Evolutionary conservation across 2,888 invertebrate genomes (phyloP), one percentile per base, ranked within the genome.

Genomic region (Cephus sareptanus): DNA sequence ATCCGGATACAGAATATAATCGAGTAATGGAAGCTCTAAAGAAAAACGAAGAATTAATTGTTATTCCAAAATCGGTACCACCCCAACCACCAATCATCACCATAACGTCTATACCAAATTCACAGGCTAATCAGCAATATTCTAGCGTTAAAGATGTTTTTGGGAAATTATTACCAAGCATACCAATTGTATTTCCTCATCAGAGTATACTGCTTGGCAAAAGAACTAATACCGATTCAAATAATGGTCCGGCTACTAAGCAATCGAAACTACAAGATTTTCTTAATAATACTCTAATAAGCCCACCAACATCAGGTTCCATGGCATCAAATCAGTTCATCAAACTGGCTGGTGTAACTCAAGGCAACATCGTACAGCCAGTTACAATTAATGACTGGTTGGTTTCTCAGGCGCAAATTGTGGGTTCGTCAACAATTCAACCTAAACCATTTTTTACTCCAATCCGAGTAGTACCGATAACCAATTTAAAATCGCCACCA

Each of bases 401-500:
- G 68, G 77, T 75, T 13, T 77, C 80, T 4, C 76, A 81, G 35
- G 37, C 74, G 13, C 77, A 76, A 33, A 71, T 71, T 31, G 33
- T 71, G 4, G 31, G 37, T 23, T 77, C 74, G 30, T 78, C 84
- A 0, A 81, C 83, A 1, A 77, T 82, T 73, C 87, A 87, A 76
- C 71, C 86, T n/a, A 88, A 87, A 75, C 85, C 89, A 4, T 82
- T 87, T 34, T 76, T 90, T 3, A 86, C 89, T 68, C 90, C 90
- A 1, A 86, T 90, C 68, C 88, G 90, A 6, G 87, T 91, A 6
- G 87, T 90, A 23, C 91, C 91, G 33, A 90, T 91, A 76, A 87
- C 89, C 4, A 88, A 88, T 74, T 83, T 90, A 56, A 89, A 89
- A 75, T 87, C 88, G 0, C 85, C 88, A 74, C 90, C 91, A 2